phyloP scores from a whole-genome alignment of 2,797 vertebrate genomes.

The Luscinia megarhynchos region DNA sequence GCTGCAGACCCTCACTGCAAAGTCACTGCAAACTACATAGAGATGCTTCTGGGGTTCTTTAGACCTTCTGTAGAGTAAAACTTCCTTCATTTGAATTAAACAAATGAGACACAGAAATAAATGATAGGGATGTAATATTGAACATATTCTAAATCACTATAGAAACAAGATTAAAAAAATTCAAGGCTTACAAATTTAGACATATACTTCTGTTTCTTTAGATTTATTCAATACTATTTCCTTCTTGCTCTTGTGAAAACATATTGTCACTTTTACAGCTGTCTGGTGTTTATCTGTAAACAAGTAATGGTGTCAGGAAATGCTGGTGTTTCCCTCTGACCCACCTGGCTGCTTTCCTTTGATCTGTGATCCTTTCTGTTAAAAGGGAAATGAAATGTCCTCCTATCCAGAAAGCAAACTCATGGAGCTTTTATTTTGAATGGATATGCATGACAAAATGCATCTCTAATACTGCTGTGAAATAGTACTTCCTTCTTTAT shows the following conservation, averaged over 20 bases:
- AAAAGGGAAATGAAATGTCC: neutral
- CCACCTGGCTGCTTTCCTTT: constrained; percentile 15
- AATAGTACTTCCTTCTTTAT: constrained; percentile 12
- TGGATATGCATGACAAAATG: neutral
- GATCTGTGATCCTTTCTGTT: neutral
- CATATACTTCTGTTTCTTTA: neutral
- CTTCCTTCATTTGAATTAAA: neutral
- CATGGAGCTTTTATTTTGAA: constrained; percentile 17
- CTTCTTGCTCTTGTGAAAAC: neutral
- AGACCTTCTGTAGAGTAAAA: neutral
- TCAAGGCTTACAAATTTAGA: neutral
- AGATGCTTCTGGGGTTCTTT: neutral
- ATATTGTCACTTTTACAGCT: neutral
- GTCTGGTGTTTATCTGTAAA: constrained; percentile 29
- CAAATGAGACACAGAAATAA: neutral
- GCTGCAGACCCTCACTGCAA: neutral
- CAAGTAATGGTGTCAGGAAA: neutral
- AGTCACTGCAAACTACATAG: neutral
- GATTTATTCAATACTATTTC: neutral
- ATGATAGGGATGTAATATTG: neutral
- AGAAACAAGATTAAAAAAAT: neutral
- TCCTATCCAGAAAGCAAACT: neutral
- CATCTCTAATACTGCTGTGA: neutral
- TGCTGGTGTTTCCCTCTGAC: neutral
- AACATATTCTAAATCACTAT: neutral